A percentile compares a stretch with the other conserved stretches of the same genome.
Conservation (phyloP, 2,888 invertebrate genomes). For the Acanthococcus lagerstroemiae region DNA sequence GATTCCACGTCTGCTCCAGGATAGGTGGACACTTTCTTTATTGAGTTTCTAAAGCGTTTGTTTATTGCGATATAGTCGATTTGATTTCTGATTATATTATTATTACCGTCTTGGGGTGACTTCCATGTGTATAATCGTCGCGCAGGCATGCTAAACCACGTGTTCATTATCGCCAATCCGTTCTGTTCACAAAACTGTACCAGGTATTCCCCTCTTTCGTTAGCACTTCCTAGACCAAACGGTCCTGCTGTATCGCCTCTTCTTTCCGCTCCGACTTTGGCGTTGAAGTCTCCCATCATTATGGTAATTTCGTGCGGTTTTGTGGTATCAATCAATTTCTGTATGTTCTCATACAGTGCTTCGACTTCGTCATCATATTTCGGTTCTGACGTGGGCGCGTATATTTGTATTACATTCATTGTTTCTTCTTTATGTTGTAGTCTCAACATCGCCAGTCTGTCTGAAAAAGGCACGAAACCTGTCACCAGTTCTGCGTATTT, state of each 20-base stretch:
- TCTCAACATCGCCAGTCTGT: neutral
- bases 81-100: conserved; percentile 36
- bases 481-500: neutral
- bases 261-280: conserved; percentile 14
- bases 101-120: conserved; percentile 33
- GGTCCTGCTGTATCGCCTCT: conserved; percentile 6
- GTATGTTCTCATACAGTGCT: conserved; percentile 16
- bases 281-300: conserved; percentile 24
- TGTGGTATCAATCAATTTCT: neutral
- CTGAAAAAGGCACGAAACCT: neutral
- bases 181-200: conserved; percentile 17
- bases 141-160: conserved; percentile 13
- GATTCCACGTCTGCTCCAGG: neutral
- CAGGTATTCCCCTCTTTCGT: conserved; percentile 14
- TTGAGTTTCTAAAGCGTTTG: conserved; percentile 26
- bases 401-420: conserved; percentile 19
- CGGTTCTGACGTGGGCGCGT: conserved; percentile 9
- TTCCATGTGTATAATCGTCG: conserved; percentile 33
- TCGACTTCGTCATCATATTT: conserved; percentile 15
- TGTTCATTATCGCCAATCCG: conserved; percentile 8
- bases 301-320: conserved; percentile 11
- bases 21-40: neutral
- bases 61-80: conserved; percentile 36
- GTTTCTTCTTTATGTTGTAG: neutral
- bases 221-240: conserved; percentile 14